A percentile compares a stretch with the other conserved stretches of the same genome.
These are phyloP conservation scores for Pseudomugil gertrudae DNA, from an alignment of 2,797 vertebrate species.

Conservation along the genomic window DNA sequence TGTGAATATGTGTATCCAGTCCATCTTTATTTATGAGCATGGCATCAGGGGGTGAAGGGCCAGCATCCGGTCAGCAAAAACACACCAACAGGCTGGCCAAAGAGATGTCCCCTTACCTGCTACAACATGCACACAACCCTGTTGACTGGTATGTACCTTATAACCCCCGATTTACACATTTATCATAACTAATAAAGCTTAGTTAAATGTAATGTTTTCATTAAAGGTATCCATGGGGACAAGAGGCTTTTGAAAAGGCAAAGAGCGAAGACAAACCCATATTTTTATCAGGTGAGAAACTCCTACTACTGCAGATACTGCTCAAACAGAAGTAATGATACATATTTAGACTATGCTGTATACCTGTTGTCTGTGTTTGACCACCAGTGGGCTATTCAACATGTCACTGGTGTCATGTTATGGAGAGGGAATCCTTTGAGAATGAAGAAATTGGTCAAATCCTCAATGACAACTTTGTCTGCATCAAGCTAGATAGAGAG, in stretches of 20 bases:
- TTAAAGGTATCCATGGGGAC: slow-evolving; percentile 91
- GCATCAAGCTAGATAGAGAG: slow-evolving; percentile 93
- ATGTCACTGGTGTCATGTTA: slow-evolving; percentile 97
- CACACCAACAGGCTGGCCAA: slow-evolving; percentile 86
- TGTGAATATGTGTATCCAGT: slow-evolving; percentile 27
- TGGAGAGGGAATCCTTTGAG: slow-evolving; percentile 95
- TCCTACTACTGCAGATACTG: background rate
- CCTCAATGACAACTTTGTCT: slow-evolving; percentile 91
- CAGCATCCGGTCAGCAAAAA: slow-evolving; percentile 38
- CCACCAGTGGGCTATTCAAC: slow-evolving; percentile 92
- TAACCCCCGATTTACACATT: background rate
- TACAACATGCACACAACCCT: slow-evolving; percentile 93
- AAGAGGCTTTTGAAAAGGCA: slow-evolving; percentile 93
- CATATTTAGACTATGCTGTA: background rate
- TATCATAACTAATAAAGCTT: background rate
- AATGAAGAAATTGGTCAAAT: slow-evolving; percentile 88
- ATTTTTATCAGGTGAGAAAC: slow-evolving; percentile 88
- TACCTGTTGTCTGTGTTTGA: slow-evolving; percentile 9
- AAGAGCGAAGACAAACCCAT: slow-evolving; percentile 91
- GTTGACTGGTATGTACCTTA: slow-evolving; percentile 89
- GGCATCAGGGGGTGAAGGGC: slow-evolving; percentile 75
- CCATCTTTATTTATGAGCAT: slow-evolving; percentile 69
- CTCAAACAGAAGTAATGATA: background rate
- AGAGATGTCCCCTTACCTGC: slow-evolving; percentile 91
- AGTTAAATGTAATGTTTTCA: background rate